phyloP scores from a whole-genome alignment of 1,140 invertebrate species.

The Hyphantria cunea region DNA sequence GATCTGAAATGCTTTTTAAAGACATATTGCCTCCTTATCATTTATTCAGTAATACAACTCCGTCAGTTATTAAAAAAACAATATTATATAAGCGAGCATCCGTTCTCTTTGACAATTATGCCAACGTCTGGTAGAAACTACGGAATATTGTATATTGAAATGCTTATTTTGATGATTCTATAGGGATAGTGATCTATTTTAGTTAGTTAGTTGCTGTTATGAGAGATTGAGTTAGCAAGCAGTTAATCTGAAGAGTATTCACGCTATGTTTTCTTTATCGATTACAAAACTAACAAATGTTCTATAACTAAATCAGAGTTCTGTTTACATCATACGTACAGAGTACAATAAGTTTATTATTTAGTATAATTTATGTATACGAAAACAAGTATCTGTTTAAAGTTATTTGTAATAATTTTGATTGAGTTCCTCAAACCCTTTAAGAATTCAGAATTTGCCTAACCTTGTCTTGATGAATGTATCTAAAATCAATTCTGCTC shows the following conservation, averaged over 20 bases:
- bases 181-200: neutral
- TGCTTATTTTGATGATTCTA: neutral
- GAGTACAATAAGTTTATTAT: neutral
- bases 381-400: too few relatives aligned
- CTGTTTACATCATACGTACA: neutral
- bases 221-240: neutral
- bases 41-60: neutral
- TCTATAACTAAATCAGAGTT: neutral
- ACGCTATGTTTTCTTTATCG: neutral
- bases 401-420: too few relatives aligned
- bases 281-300: neutral
- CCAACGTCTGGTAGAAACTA: neutral
- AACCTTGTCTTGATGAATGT: too few relatives aligned
- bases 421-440: too few relatives aligned
- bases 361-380: neutral
- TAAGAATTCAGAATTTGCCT: too few relatives aligned
- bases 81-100: neutral
- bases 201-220: neutral
- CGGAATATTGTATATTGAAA: neutral
- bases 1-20: too few relatives aligned
- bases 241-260: neutral
- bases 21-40: too few relatives aligned
- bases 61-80: neutral
- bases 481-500: too few relatives aligned
- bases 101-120: neutral